Conservation (phyloP, 2,797 vertebrate genomes). For the Lepus townsendii region DNA sequence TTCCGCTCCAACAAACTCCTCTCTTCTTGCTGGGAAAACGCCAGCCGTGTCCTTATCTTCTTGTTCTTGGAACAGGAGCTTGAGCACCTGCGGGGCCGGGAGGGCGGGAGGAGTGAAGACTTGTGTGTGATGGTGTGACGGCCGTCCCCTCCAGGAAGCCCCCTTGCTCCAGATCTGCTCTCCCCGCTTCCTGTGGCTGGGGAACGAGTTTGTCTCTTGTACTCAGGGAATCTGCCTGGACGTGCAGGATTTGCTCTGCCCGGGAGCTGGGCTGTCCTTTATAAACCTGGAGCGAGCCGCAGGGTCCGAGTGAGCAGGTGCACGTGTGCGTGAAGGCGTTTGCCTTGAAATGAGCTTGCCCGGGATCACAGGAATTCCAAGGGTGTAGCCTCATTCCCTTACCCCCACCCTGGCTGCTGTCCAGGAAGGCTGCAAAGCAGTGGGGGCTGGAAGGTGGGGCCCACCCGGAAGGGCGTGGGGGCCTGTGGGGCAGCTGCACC, state of each 20-base stretch:
- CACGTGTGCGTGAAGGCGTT: not conserved
- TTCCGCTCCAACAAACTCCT: conserved; percentile 38
- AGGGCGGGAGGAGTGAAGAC: not conserved
- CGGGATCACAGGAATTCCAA: conserved; percentile 31
- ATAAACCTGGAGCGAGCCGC: not conserved
- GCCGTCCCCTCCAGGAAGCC: not conserved
- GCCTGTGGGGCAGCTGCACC: no score
- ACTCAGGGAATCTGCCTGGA: conserved; percentile 63
- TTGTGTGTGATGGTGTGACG: not conserved
- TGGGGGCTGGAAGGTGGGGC: not conserved
- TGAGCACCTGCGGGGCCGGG: no score
- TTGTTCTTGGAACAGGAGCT: not conserved
- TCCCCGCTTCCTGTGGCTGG: conserved; percentile 2
- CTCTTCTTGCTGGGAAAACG: conserved; percentile 55
- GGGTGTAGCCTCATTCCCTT: not conserved
- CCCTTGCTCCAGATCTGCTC: not conserved
- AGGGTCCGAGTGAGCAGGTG: not conserved
- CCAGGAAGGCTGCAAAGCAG: not conserved
- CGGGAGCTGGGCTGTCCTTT: not conserved
- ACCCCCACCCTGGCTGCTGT: not conserved
- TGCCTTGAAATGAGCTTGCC: not conserved
- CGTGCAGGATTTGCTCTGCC: conserved; percentile 42
- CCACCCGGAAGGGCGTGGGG: not conserved
- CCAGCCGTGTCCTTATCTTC: not conserved
- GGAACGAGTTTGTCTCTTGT: not conserved